Base-by-base conservation (phyloP, 2,888 invertebrate genomes). In the Drosophila infuscata region DNA sequence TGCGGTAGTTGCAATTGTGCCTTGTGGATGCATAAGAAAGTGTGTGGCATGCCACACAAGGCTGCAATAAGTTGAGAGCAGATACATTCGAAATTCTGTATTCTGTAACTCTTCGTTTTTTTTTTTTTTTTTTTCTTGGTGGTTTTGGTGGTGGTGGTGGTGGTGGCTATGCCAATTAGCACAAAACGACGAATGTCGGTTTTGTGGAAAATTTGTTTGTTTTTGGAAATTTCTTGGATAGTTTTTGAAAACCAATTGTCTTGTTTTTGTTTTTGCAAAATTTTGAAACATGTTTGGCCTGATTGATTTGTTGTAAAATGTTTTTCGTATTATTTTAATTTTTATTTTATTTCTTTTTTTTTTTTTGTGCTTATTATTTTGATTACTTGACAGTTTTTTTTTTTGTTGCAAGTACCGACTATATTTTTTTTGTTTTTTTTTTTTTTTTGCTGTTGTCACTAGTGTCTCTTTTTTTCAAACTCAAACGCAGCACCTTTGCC, bases 241-340 rank as follows among this genome's bases (percentile, higher is more conserved):
- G 32, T 32, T 71, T 71, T 66, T 65, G 43, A 65, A 85, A 86
- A 89, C 90, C 84, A 90, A 90, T 84, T 61, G 70, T 62, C 25
- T 58, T 56, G 62, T 51, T 64, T 60, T 76, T 73, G 77, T 78
- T 84, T 80, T 82, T 83, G 90, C 88, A 88, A 88, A 91, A 92
- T 92, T 92, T 92, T 91, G 92, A 93, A 92, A 93, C 92, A 92
- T 92, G 91, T 92, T 92, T 92, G 92, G 93, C 93, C 93, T 93
- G 92, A 93, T 92, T 92, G 92, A 92, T 92, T 92, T 92, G 92
- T 92, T 86, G 81, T 82, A 76, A 79, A 87, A 87, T 87, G 88
- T 83, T 73, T 79, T 72, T 70, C 65, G 82, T 87, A 74, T 77
- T 87, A 66, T 70, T 74, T 66, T 70, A 25, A 49, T 65, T 78